Evolutionary conservation across 92 coral and sea anemone genomes (phyloP), one percentile per base, ranked within the genome.

Genomic region (Scolanthus callimorphus): DNA sequence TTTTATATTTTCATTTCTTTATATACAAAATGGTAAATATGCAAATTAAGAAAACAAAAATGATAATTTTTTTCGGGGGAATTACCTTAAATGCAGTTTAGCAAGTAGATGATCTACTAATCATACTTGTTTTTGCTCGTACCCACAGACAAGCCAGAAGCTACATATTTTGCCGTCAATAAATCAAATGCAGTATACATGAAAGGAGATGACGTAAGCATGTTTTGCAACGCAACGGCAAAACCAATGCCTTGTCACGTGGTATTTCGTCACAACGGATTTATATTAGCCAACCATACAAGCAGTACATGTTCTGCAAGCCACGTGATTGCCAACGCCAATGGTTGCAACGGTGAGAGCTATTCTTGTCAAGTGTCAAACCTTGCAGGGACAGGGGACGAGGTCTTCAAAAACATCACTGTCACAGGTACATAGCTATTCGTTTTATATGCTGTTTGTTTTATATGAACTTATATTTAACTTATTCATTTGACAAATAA

Each of bases 181-280:
- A 55, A 24, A 26, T 49, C 57, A 25, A 29, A 59, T 46, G 51
- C 27, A 17, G 55, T 29, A 20, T 31, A 49, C 3, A 13, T 54
- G 20, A 19, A 11, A 37, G 61, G 61, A 53, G 63, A 67, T 27
- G 17, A 55, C 49, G 45, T 67, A 26, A 41, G 2, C 3, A 20
- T 67, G 41, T 49, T 41, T 12, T 67, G 74, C 43, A 59, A 39
- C 27, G 53, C 74, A 39, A 9, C 45, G 24, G 63, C 74, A 15
- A 67, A 67, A 28, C 74, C 74, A 2, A 15, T 38, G 25, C 30
- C 20, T 12, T 67, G 74, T 44, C 54, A 67, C 28, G 64, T 67
- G 63, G 1, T 41, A 11, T 55, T 67, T 25, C 51, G 38, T 39
- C 53, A 67, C 2, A 50, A 59, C 3, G 55, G 28, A 27, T 37